Conservation (phyloP, 2,888 invertebrate genomes). For the Drepana falcataria region DNA sequence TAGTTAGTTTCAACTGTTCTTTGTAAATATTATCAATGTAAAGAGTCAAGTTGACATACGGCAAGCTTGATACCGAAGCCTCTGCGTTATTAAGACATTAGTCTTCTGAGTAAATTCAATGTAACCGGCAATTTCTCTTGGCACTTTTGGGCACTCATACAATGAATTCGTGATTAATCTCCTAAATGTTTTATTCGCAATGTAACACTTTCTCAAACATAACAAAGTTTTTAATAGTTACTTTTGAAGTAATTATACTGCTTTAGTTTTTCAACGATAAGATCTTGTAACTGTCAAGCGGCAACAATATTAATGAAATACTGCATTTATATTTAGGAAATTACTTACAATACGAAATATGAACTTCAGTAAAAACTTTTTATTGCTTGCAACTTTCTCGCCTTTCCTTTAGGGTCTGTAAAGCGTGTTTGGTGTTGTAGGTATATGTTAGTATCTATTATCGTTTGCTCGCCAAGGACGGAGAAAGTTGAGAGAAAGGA, state of each 20-base stretch:
- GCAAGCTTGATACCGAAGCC: no score
- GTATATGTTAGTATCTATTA: slow-evolving; percentile 22
- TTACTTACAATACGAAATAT: no score
- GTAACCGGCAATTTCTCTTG: neutral
- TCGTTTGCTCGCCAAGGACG: slow-evolving; percentile 59
- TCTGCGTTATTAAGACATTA: no score
- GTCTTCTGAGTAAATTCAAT: neutral
- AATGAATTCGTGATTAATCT: slow-evolving; percentile 18
- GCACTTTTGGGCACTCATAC: slow-evolving; percentile 1
- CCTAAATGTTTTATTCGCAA: slow-evolving; percentile 11
- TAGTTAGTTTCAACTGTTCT: no score
- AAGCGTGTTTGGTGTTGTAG: slow-evolving; percentile 15
- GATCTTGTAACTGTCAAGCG: slow-evolving; percentile 10
- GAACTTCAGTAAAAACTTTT: no score
- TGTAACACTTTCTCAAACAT: slow-evolving; percentile 22
- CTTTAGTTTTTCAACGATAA: slow-evolving; percentile 21
- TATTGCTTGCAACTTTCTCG: slow-evolving; percentile 11
- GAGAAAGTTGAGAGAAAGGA: slow-evolving; percentile 73
- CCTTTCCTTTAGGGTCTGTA: slow-evolving; percentile 11
- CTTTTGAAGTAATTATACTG: slow-evolving; percentile 10
- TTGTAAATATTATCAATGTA: no score
- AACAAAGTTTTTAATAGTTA: slow-evolving; percentile 4
- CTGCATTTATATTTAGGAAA: slow-evolving; percentile 2
- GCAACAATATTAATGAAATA: slow-evolving; percentile 24
- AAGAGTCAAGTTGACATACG: no score